phyloP scores from a whole-genome alignment of 2,113 vertebrate species.

The Mirza zaza region DNA sequence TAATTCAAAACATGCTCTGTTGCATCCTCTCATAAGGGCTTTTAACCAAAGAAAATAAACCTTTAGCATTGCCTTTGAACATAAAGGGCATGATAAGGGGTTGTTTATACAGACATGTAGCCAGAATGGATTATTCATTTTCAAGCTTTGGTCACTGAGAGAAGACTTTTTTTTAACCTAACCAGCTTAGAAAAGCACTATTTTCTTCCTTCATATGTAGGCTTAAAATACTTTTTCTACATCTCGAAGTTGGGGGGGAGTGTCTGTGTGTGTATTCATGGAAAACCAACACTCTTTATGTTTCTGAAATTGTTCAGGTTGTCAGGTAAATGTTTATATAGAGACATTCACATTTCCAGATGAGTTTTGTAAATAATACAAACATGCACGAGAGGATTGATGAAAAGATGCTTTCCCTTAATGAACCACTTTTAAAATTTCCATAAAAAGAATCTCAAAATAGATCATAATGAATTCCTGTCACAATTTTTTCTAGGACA shows the following conservation, averaged over 20 bases:
- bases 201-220: not conserved
- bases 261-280: not conserved
- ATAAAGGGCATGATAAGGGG: slow-evolving; percentile 65
- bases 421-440: slow-evolving; percentile 33
- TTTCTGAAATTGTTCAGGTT: slow-evolving; percentile 6
- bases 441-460: not conserved
- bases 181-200: not conserved
- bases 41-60: slow-evolving; percentile 46
- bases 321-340: slow-evolving; percentile 22
- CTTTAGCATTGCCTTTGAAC: slow-evolving; percentile 42
- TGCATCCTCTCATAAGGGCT: not conserved
- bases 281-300: not conserved
- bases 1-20: not conserved
- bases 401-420: not conserved
- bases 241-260: not conserved
- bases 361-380: slow-evolving; percentile 27
- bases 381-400: not conserved
- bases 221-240: not conserved
- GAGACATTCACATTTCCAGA: not conserved
- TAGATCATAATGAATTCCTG: slow-evolving; percentile 44
- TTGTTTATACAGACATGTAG: slow-evolving; percentile 75
- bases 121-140: slow-evolving; percentile 74
- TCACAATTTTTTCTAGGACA: slow-evolving; percentile 35
- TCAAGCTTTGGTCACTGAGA: slow-evolving; percentile 44
- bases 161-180: slow-evolving; percentile 47